phyloP scores from a whole-genome alignment of 1,140 invertebrate species.

The Heliothis subflexa region DNA sequence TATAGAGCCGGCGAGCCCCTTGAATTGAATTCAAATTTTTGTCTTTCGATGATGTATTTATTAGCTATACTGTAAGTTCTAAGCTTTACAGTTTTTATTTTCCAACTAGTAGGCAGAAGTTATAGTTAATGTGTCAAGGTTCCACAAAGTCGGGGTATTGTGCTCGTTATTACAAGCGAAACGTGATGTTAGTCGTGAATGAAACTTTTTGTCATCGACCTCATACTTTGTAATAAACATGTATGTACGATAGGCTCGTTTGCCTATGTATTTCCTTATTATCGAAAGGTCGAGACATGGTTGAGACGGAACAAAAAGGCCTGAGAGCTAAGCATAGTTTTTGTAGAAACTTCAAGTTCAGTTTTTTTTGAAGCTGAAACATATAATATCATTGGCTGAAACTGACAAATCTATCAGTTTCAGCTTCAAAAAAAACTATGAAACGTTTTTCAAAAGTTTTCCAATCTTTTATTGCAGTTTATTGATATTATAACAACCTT shows the following conservation, averaged over 20 bases:
- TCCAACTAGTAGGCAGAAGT: slow-evolving; percentile 9
- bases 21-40: background rate
- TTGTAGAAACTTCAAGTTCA: too few species aligned
- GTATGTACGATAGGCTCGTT: background rate
- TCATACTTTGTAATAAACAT: slow-evolving; percentile 19
- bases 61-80: background rate
- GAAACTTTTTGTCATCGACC: slow-evolving; percentile 38
- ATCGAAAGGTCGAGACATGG: too few species aligned
- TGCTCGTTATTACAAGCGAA: slow-evolving; percentile 46
- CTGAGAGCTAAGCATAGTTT: too few species aligned
- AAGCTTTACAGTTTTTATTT: slow-evolving; percentile 18
- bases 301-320: too few species aligned
- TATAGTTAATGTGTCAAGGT: slow-evolving; percentile 31
- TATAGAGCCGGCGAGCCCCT: too few species aligned
- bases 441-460: too few species aligned
- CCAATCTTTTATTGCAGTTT: too few species aligned
- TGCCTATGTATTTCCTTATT: background rate
- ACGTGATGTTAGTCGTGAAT: slow-evolving; percentile 33
- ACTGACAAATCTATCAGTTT: too few species aligned
- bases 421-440: too few species aligned
- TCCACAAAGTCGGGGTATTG: slow-evolving; percentile 38
- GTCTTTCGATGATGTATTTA: background rate
- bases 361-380: too few species aligned
- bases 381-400: too few species aligned
- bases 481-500: too few species aligned